A percentile compares a stretch with the other conserved stretches of the same genome.
Evolutionary conservation across 2,888 invertebrate species (phyloP).

Genomic region (Oegoconia quadripuncta): DNA sequence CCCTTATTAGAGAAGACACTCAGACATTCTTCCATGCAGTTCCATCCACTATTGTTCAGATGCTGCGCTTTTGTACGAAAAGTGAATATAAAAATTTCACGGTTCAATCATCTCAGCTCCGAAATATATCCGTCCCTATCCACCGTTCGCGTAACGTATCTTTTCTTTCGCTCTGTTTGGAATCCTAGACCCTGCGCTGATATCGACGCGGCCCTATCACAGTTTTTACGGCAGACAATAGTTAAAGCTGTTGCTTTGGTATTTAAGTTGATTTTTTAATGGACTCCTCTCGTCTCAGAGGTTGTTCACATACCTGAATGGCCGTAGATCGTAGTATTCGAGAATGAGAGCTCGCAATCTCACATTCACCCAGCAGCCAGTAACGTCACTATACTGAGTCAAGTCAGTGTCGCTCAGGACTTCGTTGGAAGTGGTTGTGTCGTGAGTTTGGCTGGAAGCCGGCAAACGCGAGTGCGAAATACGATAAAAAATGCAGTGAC

Average conservation of each 20-base stretch:
- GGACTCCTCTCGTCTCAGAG: conserved; percentile 40
- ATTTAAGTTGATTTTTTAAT: conserved; percentile 47
- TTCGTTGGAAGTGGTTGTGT: conserved; percentile 25
- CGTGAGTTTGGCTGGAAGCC: conserved; percentile 25
- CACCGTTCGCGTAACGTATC: conserved; percentile 17
- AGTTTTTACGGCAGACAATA: conserved; percentile 31
- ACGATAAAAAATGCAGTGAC: conserved; percentile 25
- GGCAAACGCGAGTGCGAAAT: conserved; percentile 49
- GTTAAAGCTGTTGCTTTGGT: conserved; percentile 32
- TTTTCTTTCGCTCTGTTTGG: conserved; percentile 48
- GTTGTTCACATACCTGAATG: conserved; percentile 75
- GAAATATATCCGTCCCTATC: conserved; percentile 43
- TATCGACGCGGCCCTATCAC: conserved; percentile 77
- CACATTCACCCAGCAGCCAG: too few relatives aligned
- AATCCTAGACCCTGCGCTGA: conserved; percentile 74
- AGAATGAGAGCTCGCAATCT: conserved; percentile 63
- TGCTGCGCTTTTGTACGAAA: conserved; percentile 64
- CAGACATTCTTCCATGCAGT: too few relatives aligned
- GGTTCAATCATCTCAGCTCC: conserved; percentile 70
- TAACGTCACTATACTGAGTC: conserved; percentile 7
- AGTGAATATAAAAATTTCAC: conserved; percentile 71
- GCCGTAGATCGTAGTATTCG: conserved; percentile 65
- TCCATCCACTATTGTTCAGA: conserved; percentile 48
- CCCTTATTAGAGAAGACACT: too few relatives aligned
- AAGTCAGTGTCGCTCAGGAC: conserved; percentile 49